Conservation (phyloP, 2,888 invertebrate species). For the Megalurothrips usitatus region DNA sequence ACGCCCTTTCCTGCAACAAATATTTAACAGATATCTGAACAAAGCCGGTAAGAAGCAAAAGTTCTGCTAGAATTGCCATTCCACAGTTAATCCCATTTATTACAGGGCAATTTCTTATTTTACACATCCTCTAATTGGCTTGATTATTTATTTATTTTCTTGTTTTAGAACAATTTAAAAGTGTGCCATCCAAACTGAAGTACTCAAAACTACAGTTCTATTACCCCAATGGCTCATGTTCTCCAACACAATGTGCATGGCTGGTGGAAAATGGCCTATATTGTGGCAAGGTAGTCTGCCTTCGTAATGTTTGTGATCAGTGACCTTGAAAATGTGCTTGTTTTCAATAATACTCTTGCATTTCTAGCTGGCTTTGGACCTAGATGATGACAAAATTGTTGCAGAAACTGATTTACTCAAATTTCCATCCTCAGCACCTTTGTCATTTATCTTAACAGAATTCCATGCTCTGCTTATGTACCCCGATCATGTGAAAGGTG, state of each 20-base stretch:
- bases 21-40: conserved; percentile 73
- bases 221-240: conserved; percentile 59
- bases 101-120: neutral
- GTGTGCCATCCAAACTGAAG: conserved; percentile 46
- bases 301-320: neutral
- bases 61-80: too few relatives aligned
- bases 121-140: neutral
- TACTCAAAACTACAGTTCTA: conserved; percentile 77
- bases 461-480: conserved; percentile 86
- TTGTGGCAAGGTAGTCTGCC: conserved; percentile 62
- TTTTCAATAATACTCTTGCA: conserved; percentile 44
- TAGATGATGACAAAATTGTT: conserved; percentile 45
- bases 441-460: conserved; percentile 79
- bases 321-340: conserved; percentile 7
- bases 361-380: conserved; percentile 43
- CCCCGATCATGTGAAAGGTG: conserved; percentile 73
- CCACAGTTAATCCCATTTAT: conserved; percentile 28
- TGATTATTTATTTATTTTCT: conserved; percentile 4
- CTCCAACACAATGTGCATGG: conserved; percentile 82
- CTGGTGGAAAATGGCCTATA: conserved; percentile 77
- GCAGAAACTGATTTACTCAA: neutral
- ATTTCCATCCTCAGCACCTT: conserved; percentile 34
- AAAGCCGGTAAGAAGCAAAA: conserved; percentile 50
- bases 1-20: conserved; percentile 70
- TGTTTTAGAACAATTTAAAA: conserved; percentile 32